phyloP scores from a whole-genome alignment of 2,113 vertebrate genomes.

The Chaetodon auriga region DNA sequence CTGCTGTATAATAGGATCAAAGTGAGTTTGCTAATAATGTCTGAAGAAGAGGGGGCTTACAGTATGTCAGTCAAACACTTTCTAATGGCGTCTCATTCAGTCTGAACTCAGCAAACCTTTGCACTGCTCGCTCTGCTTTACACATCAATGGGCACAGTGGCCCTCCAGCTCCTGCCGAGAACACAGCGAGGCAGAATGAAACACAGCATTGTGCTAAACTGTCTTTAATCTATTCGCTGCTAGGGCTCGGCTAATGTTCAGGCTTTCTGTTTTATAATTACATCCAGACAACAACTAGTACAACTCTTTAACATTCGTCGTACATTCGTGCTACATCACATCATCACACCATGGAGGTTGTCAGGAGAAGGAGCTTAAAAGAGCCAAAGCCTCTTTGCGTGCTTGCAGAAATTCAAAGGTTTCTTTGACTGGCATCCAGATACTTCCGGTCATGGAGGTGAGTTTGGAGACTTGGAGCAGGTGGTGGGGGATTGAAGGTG shows the following conservation, averaged over 20 bases:
- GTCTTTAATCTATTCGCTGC: conserved; percentile 79
- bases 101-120: conserved; percentile 76
- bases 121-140: conserved; percentile 69
- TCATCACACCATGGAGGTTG: conserved; percentile 41
- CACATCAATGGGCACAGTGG: conserved; percentile 80
- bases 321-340: conserved; percentile 56
- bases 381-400: conserved; percentile 12
- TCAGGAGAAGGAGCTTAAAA: conserved; percentile 26
- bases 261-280: conserved; percentile 79
- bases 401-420: conserved; percentile 8
- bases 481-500: conserved; percentile 76
- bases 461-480: conserved; percentile 46
- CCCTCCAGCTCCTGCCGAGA: conserved; percentile 70
- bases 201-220: conserved; percentile 77
- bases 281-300: conserved; percentile 72
- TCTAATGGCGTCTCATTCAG: conserved; percentile 82
- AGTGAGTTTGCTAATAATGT: conserved; percentile 86
- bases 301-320: conserved; percentile 68
- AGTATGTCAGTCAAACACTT: conserved; percentile 80
- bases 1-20: conserved; percentile 81
- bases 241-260: conserved; percentile 72
- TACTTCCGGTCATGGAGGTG: conserved; percentile 71
- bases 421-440: conserved; percentile 78
- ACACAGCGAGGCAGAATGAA: conserved; percentile 65
- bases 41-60: conserved; percentile 74